phyloP scores from a whole-genome alignment of 2,113 vertebrate genomes.

The Vicugna pacos region DNA sequence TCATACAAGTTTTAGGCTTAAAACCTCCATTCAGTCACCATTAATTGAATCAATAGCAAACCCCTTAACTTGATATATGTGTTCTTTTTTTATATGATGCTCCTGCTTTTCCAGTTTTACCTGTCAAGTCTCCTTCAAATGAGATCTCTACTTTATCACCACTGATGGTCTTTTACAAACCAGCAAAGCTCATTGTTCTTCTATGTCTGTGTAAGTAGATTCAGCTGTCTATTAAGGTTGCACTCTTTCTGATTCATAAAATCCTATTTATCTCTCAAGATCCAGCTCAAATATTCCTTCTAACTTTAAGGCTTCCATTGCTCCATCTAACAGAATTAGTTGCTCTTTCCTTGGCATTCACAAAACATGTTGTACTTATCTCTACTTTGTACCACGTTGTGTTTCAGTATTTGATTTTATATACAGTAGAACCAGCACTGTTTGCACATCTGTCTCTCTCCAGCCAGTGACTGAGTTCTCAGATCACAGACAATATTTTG shows the following conservation, averaged over 20 bases:
- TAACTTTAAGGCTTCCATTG: not conserved
- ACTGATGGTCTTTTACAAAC: not conserved
- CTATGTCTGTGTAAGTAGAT: not conserved
- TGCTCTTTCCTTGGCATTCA: not conserved
- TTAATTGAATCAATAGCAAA: not conserved
- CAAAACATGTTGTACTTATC: not conserved
- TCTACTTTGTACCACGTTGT: not conserved
- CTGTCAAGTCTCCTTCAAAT: not conserved
- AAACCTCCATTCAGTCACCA: not conserved
- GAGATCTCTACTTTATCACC: not conserved
- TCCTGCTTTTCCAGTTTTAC: not conserved
- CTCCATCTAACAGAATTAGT: not conserved
- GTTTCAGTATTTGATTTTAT: slow-evolving; percentile 45
- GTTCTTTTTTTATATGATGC: not conserved
- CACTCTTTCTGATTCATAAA: not conserved
- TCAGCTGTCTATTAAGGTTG: not conserved
- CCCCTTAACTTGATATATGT: not conserved
- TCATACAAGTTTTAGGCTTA: not conserved
- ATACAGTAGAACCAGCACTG: not conserved
- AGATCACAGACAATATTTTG: not conserved
- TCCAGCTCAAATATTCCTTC: not conserved
- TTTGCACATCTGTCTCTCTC: not conserved
- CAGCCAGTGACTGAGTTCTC: not conserved
- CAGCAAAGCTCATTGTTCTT: not conserved
- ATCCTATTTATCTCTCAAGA: not conserved